phyloP scores from a whole-genome alignment of 2,797 vertebrate genomes.

The Xenops minutus region DNA sequence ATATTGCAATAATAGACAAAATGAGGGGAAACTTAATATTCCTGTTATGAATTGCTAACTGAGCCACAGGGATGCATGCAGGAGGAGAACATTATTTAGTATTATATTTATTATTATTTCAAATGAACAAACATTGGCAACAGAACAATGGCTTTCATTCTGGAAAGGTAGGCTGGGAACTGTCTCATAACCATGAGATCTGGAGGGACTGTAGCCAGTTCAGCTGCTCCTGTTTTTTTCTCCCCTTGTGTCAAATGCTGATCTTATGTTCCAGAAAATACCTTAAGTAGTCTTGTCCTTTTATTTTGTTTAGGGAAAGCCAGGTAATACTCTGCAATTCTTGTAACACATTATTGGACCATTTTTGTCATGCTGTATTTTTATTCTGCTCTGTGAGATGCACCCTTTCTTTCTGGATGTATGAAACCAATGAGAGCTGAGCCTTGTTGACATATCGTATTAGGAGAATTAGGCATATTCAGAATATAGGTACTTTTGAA shows the following conservation, averaged over 20 bases:
- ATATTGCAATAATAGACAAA: background rate
- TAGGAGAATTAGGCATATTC: background rate
- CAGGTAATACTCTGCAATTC: background rate
- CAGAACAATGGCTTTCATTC: slow-evolving; percentile 15
- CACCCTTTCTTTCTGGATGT: background rate
- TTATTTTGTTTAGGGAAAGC: background rate
- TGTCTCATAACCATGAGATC: background rate
- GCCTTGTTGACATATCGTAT: background rate
- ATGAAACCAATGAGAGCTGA: background rate
- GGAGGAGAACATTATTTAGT: background rate
- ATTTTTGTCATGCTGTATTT: background rate
- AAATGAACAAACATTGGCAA: slow-evolving; percentile 46
- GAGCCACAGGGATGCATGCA: background rate
- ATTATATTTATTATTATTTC: slow-evolving; percentile 35
- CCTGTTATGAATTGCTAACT: background rate
- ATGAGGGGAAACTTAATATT: background rate
- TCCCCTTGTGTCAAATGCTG: background rate
- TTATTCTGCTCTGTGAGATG: background rate
- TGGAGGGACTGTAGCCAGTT: background rate
- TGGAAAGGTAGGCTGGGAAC: background rate
- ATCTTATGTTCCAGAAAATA: background rate
- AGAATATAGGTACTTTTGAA: background rate
- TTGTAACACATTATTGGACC: background rate
- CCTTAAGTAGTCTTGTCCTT: background rate
- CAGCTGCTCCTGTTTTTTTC: background rate